Evolutionary conservation across 2,113 vertebrate species (phyloP).

Genomic region (Melanotaenia duboulayi): DNA sequence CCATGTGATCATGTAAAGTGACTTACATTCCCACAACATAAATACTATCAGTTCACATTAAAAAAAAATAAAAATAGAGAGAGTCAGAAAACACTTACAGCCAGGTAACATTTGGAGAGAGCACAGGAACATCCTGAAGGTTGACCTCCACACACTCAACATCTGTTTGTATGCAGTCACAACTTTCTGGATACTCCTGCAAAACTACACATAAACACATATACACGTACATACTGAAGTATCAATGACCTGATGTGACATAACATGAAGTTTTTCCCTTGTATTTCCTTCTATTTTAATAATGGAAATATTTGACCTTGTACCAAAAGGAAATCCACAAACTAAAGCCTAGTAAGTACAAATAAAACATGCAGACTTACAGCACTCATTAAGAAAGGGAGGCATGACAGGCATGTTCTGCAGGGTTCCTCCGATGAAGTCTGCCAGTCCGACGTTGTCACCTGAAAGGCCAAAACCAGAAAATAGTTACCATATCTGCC

Average conservation of each 20-base stretch:
- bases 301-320: background rate
- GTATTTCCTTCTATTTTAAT: background rate
- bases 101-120: conserved; percentile 81
- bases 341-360: background rate
- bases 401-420: conserved; percentile 72
- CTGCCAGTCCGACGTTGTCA: conserved; percentile 83
- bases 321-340: background rate
- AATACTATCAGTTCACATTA: background rate
- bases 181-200: conserved; percentile 76
- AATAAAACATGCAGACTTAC: conserved; percentile 71
- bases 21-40: background rate
- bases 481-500: background rate
- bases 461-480: conserved; percentile 65
- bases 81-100: conserved; percentile 76
- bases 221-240: conserved; percentile 16
- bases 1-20: background rate
- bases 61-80: background rate
- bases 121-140: conserved; percentile 70
- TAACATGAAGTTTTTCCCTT: background rate
- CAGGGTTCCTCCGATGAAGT: conserved; percentile 79
- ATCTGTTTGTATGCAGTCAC: conserved; percentile 75
- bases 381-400: conserved; percentile 78
- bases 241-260: background rate
- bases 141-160: conserved; percentile 76
- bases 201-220: conserved; percentile 66